Evolutionary conservation across 1,140 invertebrate genomes (phyloP).

Genomic region (Pollicipes pollicipes): DNA sequence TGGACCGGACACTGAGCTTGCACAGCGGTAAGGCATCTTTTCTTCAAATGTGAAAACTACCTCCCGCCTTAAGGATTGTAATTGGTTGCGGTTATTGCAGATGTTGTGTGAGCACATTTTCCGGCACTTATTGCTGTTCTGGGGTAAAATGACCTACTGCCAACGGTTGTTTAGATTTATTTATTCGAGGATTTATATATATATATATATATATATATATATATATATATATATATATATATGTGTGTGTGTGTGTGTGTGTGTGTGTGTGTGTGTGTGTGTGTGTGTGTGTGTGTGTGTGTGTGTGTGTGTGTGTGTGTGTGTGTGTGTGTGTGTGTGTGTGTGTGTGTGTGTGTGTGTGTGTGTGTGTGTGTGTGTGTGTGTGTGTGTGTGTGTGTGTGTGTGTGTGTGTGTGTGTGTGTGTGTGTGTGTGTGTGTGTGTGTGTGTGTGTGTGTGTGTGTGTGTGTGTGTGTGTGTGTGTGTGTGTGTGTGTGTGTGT

Average conservation of each 20-base stretch:
- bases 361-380: constrained; percentile 6
- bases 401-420: background rate
- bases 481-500: constrained; percentile 7
- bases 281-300: constrained; percentile 5
- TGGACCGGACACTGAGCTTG: too few species aligned
- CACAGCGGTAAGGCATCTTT: too few species aligned
- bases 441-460: constrained; percentile 7
- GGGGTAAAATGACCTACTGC: too few species aligned
- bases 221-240: constrained; percentile 10
- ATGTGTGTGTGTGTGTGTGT: constrained; percentile 8
- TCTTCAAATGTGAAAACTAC: too few species aligned
- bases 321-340: constrained; percentile 1
- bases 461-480: background rate
- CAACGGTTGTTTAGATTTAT: constrained; percentile 9
- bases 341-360: constrained; percentile 6
- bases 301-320: constrained; percentile 4
- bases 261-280: constrained; percentile 4
- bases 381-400: background rate
- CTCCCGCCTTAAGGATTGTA: too few species aligned
- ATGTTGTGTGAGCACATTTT: too few species aligned
- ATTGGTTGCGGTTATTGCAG: too few species aligned
- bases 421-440: constrained; percentile 7
- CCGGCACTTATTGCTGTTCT: too few species aligned
- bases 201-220: constrained; percentile 10
- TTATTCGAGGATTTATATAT: constrained; percentile 7